phyloP scores from a whole-genome alignment of 2,888 invertebrate genomes.

The Ectemnius continuus region DNA sequence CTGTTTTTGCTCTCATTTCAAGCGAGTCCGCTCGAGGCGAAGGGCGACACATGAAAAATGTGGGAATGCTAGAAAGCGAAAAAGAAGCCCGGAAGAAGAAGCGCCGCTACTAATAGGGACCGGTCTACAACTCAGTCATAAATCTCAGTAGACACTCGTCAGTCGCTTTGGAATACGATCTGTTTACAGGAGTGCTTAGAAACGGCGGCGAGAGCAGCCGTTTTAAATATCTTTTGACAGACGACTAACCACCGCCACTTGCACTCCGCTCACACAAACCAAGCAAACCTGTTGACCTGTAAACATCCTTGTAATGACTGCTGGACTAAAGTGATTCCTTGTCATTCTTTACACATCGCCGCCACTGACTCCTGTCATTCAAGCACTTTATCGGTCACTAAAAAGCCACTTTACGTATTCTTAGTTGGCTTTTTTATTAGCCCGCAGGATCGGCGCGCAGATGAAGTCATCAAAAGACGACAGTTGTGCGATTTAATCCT shows the following conservation, averaged over 20 bases:
- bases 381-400: no score
- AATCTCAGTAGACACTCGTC: conserved; percentile 32
- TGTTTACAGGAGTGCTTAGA: conserved; percentile 54
- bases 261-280: conserved; percentile 21
- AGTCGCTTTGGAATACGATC: conserved; percentile 40
- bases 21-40: no score
- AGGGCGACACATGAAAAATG: not conserved
- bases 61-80: not conserved
- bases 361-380: no score
- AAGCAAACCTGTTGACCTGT: conserved; percentile 22
- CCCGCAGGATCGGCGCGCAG: no score
- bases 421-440: no score
- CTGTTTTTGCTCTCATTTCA: not conserved
- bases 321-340: conserved; percentile 51
- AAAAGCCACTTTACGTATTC: no score
- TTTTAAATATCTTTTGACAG: conserved; percentile 53
- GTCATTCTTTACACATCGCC: conserved; percentile 16
- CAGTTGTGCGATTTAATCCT: conserved; percentile 47
- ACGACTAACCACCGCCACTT: conserved; percentile 22
- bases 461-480: not conserved
- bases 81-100: not conserved
- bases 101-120: conserved; percentile 19
- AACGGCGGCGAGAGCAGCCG: conserved; percentile 16
- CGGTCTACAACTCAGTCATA: conserved; percentile 12
- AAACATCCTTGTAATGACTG: conserved; percentile 11